Percentiles rank a stretch among this genome's conserved stretches.
phyloP scores from a whole-genome alignment of 2,888 invertebrate genomes.

The Heliconius sara region DNA sequence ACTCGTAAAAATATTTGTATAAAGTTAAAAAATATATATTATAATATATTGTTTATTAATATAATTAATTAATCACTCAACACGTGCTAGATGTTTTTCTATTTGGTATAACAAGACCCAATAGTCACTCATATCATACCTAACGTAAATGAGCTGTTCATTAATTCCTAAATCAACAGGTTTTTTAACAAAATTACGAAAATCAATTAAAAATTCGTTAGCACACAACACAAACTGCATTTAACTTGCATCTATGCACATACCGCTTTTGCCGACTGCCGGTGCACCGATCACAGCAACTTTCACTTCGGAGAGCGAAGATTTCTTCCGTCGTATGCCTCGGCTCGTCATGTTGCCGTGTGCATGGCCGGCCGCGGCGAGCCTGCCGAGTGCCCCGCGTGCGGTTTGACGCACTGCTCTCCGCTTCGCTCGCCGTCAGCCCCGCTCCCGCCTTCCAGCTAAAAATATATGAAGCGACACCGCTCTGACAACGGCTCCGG shows the following conservation, averaged over 20 bases:
- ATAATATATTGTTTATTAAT: neutral
- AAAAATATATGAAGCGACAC: slow-evolving; percentile 80
- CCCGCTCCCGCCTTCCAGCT: slow-evolving; percentile 68
- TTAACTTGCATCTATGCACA: slow-evolving; percentile 59
- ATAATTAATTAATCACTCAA: neutral
- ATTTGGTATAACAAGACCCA: slow-evolving; percentile 12
- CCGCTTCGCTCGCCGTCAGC: slow-evolving; percentile 61
- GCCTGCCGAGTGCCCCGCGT: slow-evolving; percentile 59
- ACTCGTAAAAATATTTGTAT: neutral
- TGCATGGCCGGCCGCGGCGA: slow-evolving; percentile 54
- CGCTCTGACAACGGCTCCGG: slow-evolving; percentile 75
- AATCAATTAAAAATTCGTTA: neutral
- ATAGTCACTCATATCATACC: neutral
- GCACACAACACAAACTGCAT: slow-evolving; percentile 16
- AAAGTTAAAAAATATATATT: neutral
- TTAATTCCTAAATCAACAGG: neutral
- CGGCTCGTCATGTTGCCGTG: slow-evolving; percentile 87
- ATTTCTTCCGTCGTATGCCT: slow-evolving; percentile 94
- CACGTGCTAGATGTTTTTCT: slow-evolving; percentile 12
- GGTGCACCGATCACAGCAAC: slow-evolving; percentile 95
- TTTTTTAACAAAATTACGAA: neutral
- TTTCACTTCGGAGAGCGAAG: slow-evolving; percentile 94
- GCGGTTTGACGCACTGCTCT: slow-evolving; percentile 52
- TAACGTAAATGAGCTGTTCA: neutral
- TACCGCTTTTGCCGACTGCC: slow-evolving; percentile 96